Evolutionary conservation across 2,797 vertebrate species (phyloP), one percentile per base, ranked within the genome.

Genomic region (Eospalax fontanierii): DNA sequence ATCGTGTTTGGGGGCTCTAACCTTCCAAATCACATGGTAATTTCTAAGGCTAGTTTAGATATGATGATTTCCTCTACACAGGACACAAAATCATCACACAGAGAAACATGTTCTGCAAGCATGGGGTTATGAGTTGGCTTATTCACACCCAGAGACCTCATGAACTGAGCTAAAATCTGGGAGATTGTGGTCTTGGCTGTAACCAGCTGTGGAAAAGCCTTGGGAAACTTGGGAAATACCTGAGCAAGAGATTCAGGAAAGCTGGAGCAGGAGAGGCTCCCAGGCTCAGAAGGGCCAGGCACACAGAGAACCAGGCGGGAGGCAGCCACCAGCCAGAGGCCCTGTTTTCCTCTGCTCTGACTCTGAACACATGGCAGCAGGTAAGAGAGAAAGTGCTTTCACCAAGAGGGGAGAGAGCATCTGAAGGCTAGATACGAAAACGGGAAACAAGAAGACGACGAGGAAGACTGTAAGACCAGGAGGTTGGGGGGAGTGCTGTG

Each of bases 341-440:
- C 6, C 4, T 9, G 43, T 30, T 33, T 21, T 10, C 40, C 1
- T 15, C 43, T 19, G 2, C n/a, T 73, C 19, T 2, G n/a, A 61
- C 19, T n/a, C n/a, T 6, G 3, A 0, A 3, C 2, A 43, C n/a
- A 57, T 28, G 19, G 40, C 15, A 4, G 63, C 38, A 7, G 14
- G 14, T 9, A 4, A 46, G 28, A 50, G 11, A 76, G 35, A 40
- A 1, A 43, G 4, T 1, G 0, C 1, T 59, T 30, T 54, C 14
- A 38, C 16, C 46, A 54, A n/a, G 40, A 14, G 26, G 18, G 57
- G 11, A 71, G n/a, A 11, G 6, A 59, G 43, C 38, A 38, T 57
- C 66, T 18, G 43, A 90, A 50, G 14, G 3, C 28, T 61, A 3
- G 5, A 6, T 28, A 1, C 61, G 30, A 61, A 78, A 73, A 75